A percentile compares a stretch with the other conserved stretches of the same genome.
phyloP scores from a whole-genome alignment of 2,888 invertebrate genomes.

The Oscheius sp. region DNA sequence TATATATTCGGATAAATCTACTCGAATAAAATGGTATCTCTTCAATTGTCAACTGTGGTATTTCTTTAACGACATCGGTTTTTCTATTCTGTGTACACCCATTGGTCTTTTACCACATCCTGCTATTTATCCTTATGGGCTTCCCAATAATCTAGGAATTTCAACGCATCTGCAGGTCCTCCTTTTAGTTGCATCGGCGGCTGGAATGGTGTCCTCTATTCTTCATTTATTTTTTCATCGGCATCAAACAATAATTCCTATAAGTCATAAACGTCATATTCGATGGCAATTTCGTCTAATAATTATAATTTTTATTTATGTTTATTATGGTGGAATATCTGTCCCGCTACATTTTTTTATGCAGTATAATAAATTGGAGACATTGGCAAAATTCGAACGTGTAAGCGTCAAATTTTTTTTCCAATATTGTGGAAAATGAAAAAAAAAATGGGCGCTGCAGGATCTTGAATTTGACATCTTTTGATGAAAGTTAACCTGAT shows the following conservation, averaged over 20 bases:
- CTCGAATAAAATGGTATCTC: constrained; percentile 9
- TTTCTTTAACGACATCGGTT: background rate
- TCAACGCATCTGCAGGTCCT: background rate
- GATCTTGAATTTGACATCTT: no score
- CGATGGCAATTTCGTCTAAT: no score
- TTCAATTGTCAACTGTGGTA: constrained; percentile 19
- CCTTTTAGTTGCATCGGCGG: background rate
- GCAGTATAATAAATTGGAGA: no score
- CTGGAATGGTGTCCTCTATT: background rate
- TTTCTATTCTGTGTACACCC: background rate
- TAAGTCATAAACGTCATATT: background rate
- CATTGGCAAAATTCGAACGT: no score
- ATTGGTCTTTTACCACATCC: background rate
- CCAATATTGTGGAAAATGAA: no score
- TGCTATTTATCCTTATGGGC: background rate
- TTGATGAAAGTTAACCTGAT: no score
- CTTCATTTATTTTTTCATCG: constrained; percentile 11
- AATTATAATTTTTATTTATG: no score
- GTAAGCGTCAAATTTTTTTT: no score
- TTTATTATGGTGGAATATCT: no score
- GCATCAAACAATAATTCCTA: constrained; percentile 2
- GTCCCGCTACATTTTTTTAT: no score
- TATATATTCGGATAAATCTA: no score
- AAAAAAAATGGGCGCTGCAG: no score
- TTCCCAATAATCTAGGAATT: background rate